Evolutionary conservation across 2,888 invertebrate species (phyloP), one percentile per base, ranked within the genome.

Genomic region (Apodemia hepburni): DNA sequence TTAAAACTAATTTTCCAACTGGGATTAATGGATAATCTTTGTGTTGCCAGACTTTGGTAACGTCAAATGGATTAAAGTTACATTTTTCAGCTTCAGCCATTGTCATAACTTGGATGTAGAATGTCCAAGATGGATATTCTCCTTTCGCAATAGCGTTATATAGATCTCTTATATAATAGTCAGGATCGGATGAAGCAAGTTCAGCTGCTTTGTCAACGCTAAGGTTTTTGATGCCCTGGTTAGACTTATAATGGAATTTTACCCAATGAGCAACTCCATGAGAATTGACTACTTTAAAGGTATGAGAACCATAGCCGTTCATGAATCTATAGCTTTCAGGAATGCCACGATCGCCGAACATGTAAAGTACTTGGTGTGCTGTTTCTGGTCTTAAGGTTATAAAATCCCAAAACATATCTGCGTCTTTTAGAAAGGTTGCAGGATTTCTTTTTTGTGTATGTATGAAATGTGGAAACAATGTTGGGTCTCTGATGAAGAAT

Each of bases 381-480:
- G 96, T 93, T 85, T 98, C 98, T 0, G 98, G 97, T 54, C 98
- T 93, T 60, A 98, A 89, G 0, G 96, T 94, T 70, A 98, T 93
- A 79, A 99, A 98, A 82, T 98, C 98, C 98, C 98, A 98, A 80
- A 98, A 97, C 97, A 98, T 98, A 77, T 98, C 96, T 2, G 96
- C 89, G 87, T 98, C 98, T 88, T 97, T 98, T 57, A 98, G 89
- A 78, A 97, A 96, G 0, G 97, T 97, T 58, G 93, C 95, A 0
- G 99, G 99, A 81, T 99, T 99, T 70, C 99, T 93, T 82, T 99
- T 99, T 81, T 98, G 98, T 0, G 98, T 98, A 82, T 99, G 99
- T 73, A 99, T 98, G 77, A 99, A 98, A 77, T 96, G 97, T 12
- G 98, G 97, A 87, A 99, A 99, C 60, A 97, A 88, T 18, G 96